Conservation (phyloP, 2,113 vertebrate genomes). For the Chionomys nivalis region DNA sequence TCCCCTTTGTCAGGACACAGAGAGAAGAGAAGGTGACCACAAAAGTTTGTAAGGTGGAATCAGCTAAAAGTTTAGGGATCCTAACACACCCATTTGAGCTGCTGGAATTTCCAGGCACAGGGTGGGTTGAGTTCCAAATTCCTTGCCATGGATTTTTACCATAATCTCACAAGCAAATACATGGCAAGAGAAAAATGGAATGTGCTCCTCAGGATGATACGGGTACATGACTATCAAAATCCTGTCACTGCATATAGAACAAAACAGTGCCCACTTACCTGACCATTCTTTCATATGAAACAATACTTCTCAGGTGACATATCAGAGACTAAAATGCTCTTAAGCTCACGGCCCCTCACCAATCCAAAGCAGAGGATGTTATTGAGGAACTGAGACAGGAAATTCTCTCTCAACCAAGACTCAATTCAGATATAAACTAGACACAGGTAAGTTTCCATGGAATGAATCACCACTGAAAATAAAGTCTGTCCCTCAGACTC, state of each 20-base stretch:
- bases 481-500: not conserved
- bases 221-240: not conserved
- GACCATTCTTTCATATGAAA: not conserved
- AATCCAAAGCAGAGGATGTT: not conserved
- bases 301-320: not conserved
- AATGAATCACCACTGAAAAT: not conserved
- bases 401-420: slow-evolving; percentile 21
- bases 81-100: not conserved
- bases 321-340: not conserved
- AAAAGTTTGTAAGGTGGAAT: not conserved
- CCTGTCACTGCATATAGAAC: not conserved
- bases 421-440: not conserved
- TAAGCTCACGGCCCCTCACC: not conserved
- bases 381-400: not conserved
- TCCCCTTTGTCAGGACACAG: not conserved
- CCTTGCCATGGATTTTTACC: not conserved
- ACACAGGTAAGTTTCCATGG: not conserved
- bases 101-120: not conserved
- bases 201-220: not conserved
- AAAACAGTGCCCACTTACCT: not conserved
- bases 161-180: not conserved
- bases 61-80: slow-evolving; percentile 15
- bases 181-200: not conserved
- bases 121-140: not conserved
- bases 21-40: not conserved